phyloP scores from a whole-genome alignment of 2,113 vertebrate species.

The Etheostoma spectabile region DNA sequence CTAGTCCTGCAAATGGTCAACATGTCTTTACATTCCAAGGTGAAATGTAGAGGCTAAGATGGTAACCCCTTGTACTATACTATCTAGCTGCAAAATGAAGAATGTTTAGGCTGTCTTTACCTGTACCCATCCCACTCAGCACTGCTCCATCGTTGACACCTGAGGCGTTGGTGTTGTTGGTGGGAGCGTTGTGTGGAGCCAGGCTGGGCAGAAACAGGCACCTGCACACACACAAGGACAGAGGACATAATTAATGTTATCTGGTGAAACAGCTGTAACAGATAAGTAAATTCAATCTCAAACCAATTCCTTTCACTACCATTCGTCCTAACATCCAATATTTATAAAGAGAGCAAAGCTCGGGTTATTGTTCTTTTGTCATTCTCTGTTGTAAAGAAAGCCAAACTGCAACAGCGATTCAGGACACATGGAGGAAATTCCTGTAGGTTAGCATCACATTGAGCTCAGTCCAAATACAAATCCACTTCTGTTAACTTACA shows the following conservation, averaged over 20 bases:
- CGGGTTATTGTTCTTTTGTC: not conserved
- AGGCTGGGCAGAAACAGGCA: conserved; percentile 97
- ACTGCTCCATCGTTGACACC: conserved; percentile 92
- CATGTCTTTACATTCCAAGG: not conserved
- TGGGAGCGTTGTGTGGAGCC: conserved; percentile 95
- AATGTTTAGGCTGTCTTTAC: conserved; percentile 71
- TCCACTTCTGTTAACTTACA: not conserved
- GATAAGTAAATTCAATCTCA: not conserved
- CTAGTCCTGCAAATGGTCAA: not conserved
- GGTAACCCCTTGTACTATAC: not conserved
- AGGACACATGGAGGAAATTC: not conserved
- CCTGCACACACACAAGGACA: conserved; percentile 72
- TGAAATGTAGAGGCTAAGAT: not conserved
- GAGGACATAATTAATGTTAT: not conserved
- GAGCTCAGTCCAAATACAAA: not conserved
- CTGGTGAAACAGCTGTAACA: conserved; percentile 7
- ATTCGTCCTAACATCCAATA: not conserved
- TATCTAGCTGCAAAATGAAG: not conserved
- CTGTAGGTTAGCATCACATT: not conserved
- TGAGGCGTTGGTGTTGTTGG: conserved; percentile 90
- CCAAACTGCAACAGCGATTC: not conserved
- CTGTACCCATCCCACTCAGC: conserved; percentile 94
- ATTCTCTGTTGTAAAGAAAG: not conserved
- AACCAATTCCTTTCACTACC: not conserved
- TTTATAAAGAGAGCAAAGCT: not conserved